Evolutionary conservation across 2,113 vertebrate species (phyloP).

Genomic region (Collichthys lucidus): DNA sequence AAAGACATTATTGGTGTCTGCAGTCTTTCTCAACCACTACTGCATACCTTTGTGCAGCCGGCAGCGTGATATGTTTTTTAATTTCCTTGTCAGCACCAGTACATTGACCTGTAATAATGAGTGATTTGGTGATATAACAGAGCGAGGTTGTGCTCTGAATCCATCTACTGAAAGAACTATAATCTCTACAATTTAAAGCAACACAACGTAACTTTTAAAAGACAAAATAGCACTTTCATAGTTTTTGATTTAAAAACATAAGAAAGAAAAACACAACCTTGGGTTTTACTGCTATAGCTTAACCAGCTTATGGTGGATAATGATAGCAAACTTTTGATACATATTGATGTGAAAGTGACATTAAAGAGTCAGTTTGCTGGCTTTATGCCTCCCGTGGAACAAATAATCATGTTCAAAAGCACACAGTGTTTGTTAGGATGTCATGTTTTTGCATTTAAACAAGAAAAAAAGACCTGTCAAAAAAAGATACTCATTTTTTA

Average conservation of each 20-base stretch:
- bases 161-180: not conserved
- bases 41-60: constrained; percentile 22
- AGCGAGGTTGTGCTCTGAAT: constrained; percentile 16
- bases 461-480: not conserved
- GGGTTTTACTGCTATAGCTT: not conserved
- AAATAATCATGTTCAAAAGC: not conserved
- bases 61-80: not conserved
- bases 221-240: not conserved
- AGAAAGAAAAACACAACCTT: not conserved
- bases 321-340: not conserved
- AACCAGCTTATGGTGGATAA: not conserved
- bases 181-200: constrained; percentile 1
- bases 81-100: constrained; percentile 10
- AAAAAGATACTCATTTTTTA: constrained; percentile 1
- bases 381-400: not conserved
- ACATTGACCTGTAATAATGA: constrained; percentile 28
- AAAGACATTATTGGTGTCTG: constrained; percentile 38
- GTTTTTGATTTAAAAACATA: not conserved
- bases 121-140: constrained; percentile 9
- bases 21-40: constrained; percentile 13
- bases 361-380: not conserved
- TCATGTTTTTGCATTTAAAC: not conserved
- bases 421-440: not conserved
- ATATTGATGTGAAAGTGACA: not conserved
- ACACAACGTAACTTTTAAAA: not conserved